Conservation (phyloP, 2,888 invertebrate genomes). For the Patella ulyssiponensis region DNA sequence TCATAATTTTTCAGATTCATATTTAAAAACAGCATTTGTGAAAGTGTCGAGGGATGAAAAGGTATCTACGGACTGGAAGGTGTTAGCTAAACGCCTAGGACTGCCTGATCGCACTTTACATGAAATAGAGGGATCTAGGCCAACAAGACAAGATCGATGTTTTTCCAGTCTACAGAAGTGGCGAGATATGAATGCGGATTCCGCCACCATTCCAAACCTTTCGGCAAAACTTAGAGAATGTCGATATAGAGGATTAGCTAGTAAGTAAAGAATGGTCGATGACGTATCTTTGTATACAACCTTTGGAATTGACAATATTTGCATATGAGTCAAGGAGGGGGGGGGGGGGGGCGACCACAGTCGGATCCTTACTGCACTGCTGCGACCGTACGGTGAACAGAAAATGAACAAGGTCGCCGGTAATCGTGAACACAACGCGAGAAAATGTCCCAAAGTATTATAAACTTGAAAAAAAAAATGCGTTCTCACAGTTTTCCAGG, state of each 20-base stretch:
- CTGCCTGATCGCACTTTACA: conserved; percentile 51
- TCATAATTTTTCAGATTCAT: conserved; percentile 43
- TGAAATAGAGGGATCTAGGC: conserved; percentile 47
- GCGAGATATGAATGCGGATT: conserved; percentile 47
- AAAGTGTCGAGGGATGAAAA: conserved; percentile 54
- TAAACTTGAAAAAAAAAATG: too few relatives aligned
- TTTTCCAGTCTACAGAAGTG: conserved; percentile 54
- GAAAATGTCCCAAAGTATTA: too few relatives aligned
- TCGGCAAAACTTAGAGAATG: conserved; percentile 43
- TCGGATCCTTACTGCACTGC: too few relatives aligned
- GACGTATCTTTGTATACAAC: too few relatives aligned
- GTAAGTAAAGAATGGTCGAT: conserved; percentile 40
- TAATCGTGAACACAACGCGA: too few relatives aligned
- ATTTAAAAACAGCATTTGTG: conserved; percentile 58
- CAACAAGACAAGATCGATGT: conserved; percentile 57
- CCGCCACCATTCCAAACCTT: conserved; percentile 46
- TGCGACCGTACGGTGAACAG: too few relatives aligned
- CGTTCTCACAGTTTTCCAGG: too few relatives aligned
- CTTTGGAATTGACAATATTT: too few relatives aligned
- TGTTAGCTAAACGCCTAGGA: conserved; percentile 53
- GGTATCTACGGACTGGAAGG: conserved; percentile 56
- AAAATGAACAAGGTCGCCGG: too few relatives aligned
- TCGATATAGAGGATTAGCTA: conserved; percentile 45
- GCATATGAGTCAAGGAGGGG: too few relatives aligned
- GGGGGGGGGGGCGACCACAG: too few relatives aligned